Percentiles rank a stretch among this genome's conserved stretches.
These are phyloP conservation scores for Channa argus DNA, from an alignment of 2,113 vertebrate genomes.

Conservation along the genomic window DNA sequence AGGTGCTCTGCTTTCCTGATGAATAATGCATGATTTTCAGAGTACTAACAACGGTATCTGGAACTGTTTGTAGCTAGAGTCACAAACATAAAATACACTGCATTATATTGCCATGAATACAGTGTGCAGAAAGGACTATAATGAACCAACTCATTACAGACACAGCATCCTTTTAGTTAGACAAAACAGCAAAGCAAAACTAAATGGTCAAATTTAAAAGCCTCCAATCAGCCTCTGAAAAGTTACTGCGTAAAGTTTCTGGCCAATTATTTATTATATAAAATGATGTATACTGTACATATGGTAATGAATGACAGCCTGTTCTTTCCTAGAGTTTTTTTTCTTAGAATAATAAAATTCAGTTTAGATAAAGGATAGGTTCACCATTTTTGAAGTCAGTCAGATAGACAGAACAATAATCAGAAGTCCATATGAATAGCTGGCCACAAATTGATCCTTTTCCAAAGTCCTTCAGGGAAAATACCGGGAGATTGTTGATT, in stretches of 20 bases:
- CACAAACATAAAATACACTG: conserved; percentile 29
- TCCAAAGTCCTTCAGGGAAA: no score
- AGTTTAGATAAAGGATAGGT: no score
- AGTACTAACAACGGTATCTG: conserved; percentile 49
- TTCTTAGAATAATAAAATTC: no score
- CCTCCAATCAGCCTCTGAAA: neutral
- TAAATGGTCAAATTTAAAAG: neutral
- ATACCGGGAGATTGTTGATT: no score
- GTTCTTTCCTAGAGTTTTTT: no score
- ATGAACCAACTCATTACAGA: conserved; percentile 22
- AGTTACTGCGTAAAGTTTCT: neutral
- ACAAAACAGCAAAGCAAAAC: conserved; percentile 7
- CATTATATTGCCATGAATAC: conserved; percentile 28
- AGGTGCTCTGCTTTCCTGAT: conserved; percentile 44
- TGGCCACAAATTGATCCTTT: no score
- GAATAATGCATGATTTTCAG: conserved; percentile 52
- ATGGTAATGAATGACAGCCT: neutral
- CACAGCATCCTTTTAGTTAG: conserved; percentile 4
- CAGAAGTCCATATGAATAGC: no score
- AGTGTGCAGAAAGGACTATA: conserved; percentile 17
- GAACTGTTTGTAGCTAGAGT: conserved; percentile 25
- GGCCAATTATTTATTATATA: neutral
- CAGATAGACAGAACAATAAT: no score
- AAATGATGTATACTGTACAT: neutral
- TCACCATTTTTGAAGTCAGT: no score